phyloP scores from a whole-genome alignment of 2,888 invertebrate genomes.

The Aproaerema taeniolella region DNA sequence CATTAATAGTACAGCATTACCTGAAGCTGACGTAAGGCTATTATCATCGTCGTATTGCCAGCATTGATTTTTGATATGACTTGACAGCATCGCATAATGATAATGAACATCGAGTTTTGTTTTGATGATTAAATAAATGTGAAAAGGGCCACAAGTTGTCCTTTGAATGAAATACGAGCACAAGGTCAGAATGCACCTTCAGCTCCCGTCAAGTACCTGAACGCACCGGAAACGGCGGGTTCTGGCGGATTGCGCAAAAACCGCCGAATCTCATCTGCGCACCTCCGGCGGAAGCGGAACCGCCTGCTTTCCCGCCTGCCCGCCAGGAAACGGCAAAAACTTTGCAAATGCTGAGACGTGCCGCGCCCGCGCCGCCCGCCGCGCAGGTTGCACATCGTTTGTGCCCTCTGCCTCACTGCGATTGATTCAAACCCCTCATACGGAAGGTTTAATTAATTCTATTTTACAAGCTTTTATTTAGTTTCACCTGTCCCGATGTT shows the following conservation, averaged over 20 bases:
- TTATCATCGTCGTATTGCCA: too few species aligned
- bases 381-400: conserved; percentile 43
- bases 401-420: conserved; percentile 4
- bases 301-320: conserved; percentile 46
- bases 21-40: too few species aligned
- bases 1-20: too few species aligned
- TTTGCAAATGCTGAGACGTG: conserved; percentile 32
- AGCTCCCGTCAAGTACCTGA: conserved; percentile 44
- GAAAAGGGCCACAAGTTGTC: too few species aligned
- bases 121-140: too few species aligned
- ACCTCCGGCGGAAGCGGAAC: conserved; percentile 66
- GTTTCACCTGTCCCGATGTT: too few species aligned
- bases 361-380: too few species aligned
- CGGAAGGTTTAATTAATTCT: too few species aligned
- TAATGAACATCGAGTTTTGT: too few species aligned
- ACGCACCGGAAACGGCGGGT: conserved; percentile 47
- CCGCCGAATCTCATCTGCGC: conserved; percentile 56
- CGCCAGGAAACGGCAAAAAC: conserved; percentile 47
- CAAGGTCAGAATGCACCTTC: conserved; percentile 69
- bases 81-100: too few species aligned
- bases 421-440: not conserved
- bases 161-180: conserved; percentile 4
- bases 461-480: too few species aligned
- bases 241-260: conserved; percentile 49
- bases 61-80: too few species aligned